phyloP scores from a whole-genome alignment of 2,888 invertebrate genomes.

The Andrena flavipes region DNA sequence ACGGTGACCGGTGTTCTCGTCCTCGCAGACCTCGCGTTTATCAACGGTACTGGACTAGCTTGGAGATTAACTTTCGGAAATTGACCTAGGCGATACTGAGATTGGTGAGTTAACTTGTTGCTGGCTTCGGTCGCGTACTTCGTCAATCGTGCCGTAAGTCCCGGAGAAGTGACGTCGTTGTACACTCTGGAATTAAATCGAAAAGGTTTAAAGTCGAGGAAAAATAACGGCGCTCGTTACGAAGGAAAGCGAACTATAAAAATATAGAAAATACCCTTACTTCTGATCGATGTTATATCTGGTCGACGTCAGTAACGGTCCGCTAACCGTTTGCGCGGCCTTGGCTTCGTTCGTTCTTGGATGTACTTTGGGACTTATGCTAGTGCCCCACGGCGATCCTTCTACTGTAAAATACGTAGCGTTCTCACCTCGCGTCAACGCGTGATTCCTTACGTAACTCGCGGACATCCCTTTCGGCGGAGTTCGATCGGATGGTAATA shows the following conservation, averaged over 20 bases:
- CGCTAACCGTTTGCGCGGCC: conserved; percentile 82
- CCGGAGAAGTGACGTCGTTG: conserved; percentile 81
- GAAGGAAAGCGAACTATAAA: not conserved
- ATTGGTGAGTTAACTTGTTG: conserved; percentile 78
- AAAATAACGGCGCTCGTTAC: rapidly evolving
- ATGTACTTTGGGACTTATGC: conserved; percentile 78
- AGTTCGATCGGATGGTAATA: conserved; percentile 26
- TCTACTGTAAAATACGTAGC: conserved; percentile 68
- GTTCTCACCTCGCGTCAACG: conserved; percentile 63
- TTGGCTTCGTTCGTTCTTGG: conserved; percentile 73
- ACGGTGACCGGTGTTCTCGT: conserved; percentile 79
- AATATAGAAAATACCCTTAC: conserved; percentile 71
- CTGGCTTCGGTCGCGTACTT: conserved; percentile 82
- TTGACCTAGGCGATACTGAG: conserved; percentile 81
- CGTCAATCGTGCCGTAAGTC: conserved; percentile 78
- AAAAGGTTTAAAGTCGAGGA: not conserved
- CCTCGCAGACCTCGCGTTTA: conserved; percentile 75
- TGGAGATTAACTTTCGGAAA: conserved; percentile 82
- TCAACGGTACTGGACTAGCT: conserved; percentile 77
- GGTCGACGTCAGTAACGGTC: conserved; percentile 85
- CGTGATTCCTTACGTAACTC: conserved; percentile 59
- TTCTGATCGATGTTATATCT: conserved; percentile 85
- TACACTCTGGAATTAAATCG: conserved; percentile 55
- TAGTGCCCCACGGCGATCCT: conserved; percentile 78
- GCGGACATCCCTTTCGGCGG: conserved; percentile 57